phyloP scores from a whole-genome alignment of 2,888 invertebrate genomes.

The Morpho achilles region DNA sequence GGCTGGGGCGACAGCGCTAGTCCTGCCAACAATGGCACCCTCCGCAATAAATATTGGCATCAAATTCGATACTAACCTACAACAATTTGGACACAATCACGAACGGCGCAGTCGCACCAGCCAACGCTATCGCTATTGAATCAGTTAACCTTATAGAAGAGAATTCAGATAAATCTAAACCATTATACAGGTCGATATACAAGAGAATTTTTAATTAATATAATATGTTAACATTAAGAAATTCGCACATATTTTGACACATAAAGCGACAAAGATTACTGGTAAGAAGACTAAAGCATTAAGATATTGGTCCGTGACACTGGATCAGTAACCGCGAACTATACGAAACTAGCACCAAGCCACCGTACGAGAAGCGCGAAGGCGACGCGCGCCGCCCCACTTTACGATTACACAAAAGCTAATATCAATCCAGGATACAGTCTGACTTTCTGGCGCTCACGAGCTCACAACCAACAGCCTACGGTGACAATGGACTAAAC shows the following conservation, averaged over 20 bases:
- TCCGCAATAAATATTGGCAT: conserved; percentile 63
- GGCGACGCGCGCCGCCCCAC: conserved; percentile 12
- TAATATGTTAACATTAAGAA: conserved; percentile 72
- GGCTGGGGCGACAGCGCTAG: conserved; percentile 58
- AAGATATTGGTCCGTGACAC: conserved; percentile 77
- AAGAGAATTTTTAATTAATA: conserved; percentile 52
- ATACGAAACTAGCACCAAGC: conserved; percentile 72
- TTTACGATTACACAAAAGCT: conserved; percentile 54
- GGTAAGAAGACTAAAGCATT: conserved; percentile 66
- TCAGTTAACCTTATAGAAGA: conserved; percentile 65
- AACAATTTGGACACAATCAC: conserved; percentile 67
- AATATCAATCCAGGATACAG: conserved; percentile 30
- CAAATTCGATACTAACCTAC: conserved; percentile 57
- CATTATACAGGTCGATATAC: conserved; percentile 78
- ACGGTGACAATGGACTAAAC: conserved; percentile 27
- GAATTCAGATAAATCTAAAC: conserved; percentile 71
- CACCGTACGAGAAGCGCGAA: conserved; percentile 57
- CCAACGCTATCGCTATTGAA: conserved; percentile 49
- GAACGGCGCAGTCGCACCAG: conserved; percentile 58
- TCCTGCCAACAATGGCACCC: conserved; percentile 34
- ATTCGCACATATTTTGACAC: conserved; percentile 78
- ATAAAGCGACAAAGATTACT: conserved; percentile 74
- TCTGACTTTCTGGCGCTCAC: conserved; percentile 18
- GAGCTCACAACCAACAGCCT: conserved; percentile 41
- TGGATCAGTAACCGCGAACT: conserved; percentile 69